These are phyloP conservation scores for Tinea semifulvella DNA, from an alignment of 2,888 invertebrate species.

Conservation along the genomic window DNA sequence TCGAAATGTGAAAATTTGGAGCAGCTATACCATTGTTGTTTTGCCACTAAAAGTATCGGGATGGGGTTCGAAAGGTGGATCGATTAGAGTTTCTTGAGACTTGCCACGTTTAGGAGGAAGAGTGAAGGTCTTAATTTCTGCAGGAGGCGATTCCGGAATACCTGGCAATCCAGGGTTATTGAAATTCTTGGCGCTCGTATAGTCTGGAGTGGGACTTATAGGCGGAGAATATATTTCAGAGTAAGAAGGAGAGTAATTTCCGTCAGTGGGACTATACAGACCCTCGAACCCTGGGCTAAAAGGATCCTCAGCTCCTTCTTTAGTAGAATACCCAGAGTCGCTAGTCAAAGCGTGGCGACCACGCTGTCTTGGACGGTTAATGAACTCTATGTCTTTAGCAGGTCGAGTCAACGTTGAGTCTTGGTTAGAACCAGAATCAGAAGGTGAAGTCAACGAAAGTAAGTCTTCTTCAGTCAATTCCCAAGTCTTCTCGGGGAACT, in stretches of 20 bases:
- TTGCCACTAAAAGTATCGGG: conserved; percentile 47
- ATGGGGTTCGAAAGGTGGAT: conserved; percentile 35
- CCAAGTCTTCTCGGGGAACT: conserved; percentile 84
- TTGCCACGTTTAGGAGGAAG: conserved; percentile 49
- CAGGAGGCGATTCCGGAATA: conserved; percentile 48
- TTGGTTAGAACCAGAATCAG: conserved; percentile 68
- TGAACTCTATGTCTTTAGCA: conserved; percentile 70
- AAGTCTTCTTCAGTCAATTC: conserved; percentile 76
- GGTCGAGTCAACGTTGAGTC: conserved; percentile 65
- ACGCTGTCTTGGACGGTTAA: conserved; percentile 65
- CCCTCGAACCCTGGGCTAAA: conserved; percentile 45
- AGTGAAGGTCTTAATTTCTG: conserved; percentile 53
- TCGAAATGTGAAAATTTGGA: too few relatives aligned
- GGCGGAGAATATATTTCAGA: conserved; percentile 63
- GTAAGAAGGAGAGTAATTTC: conserved; percentile 55
- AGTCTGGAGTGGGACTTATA: conserved; percentile 51
- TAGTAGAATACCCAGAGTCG: conserved; percentile 53
- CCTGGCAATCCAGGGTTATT: conserved; percentile 38
- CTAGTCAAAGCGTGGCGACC: conserved; percentile 65
- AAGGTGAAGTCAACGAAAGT: conserved; percentile 58
- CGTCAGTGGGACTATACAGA: conserved; percentile 48
- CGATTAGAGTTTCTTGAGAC: conserved; percentile 54
- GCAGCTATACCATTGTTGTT: conserved; percentile 61
- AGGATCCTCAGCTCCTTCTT: conserved; percentile 53
- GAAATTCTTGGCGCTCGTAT: conserved; percentile 45